Evolutionary conservation across 2,113 vertebrate genomes (phyloP).

Genomic region (Pelvicachromis taeniatus): DNA sequence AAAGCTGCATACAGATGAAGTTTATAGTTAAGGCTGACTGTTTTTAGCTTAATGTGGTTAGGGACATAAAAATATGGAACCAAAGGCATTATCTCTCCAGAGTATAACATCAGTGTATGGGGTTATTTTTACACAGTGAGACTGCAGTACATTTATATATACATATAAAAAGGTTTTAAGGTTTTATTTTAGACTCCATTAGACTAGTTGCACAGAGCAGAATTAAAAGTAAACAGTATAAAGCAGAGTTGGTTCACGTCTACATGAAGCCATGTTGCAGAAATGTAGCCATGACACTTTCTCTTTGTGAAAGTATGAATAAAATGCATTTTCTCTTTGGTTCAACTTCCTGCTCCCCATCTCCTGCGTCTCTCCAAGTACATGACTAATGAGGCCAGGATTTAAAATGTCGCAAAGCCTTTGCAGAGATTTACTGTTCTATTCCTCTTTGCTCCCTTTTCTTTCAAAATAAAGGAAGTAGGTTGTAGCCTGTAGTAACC

Average conservation of each 20-base stretch:
- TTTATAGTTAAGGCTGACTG: neutral
- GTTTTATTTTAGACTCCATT: neutral
- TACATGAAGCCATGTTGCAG: neutral
- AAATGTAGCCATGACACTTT: neutral
- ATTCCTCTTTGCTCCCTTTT: neutral
- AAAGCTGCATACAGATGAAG: slow-evolving; percentile 12
- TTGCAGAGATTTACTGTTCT: neutral
- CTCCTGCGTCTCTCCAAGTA: neutral
- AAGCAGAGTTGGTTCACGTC: neutral
- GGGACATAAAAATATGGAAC: neutral
- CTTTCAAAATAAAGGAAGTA: neutral
- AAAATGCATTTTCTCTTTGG: neutral
- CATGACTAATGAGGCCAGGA: neutral
- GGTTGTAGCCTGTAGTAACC: neutral
- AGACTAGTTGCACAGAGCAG: neutral
- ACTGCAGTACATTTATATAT: neutral
- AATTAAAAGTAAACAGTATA: neutral
- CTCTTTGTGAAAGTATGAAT: neutral
- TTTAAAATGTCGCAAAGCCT: neutral
- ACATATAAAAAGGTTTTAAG: no score
- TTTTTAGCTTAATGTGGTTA: neutral
- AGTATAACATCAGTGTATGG: neutral
- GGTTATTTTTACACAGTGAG: neutral
- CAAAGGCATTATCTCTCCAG: neutral
- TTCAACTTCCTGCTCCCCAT: neutral